These are phyloP conservation scores for Ondatra zibethicus DNA, from an alignment of 2,113 vertebrate genomes.

Conservation along the genomic window DNA sequence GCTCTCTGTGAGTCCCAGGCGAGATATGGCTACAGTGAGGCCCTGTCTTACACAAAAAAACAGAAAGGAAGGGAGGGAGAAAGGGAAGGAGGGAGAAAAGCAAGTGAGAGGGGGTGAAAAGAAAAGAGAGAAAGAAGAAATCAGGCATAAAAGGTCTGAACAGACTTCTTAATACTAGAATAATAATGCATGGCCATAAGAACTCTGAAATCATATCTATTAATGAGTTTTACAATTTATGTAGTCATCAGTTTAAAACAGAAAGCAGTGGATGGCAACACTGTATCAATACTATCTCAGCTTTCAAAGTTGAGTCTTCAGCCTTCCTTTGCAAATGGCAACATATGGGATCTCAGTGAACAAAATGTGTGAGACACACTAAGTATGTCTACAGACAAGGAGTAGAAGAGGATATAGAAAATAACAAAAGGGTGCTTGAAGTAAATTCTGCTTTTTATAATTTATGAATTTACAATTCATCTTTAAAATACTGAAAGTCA, in stretches of 20 bases:
- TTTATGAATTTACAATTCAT: neutral
- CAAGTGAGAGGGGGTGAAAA: neutral
- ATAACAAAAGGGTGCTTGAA: neutral
- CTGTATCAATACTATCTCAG: neutral
- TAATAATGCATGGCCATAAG: neutral
- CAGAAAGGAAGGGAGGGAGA: fast-evolving
- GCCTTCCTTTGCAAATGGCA: slow-evolving; percentile 2
- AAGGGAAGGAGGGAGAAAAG: too few species aligned
- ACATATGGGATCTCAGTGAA: neutral
- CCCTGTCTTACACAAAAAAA: neutral
- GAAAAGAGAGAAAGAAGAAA: neutral
- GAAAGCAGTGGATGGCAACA: neutral
- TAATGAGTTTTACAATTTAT: neutral
- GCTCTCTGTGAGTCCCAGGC: neutral
- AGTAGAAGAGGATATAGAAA: neutral
- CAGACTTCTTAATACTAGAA: neutral
- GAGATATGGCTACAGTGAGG: neutral
- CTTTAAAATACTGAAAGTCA: slow-evolving; percentile 57
- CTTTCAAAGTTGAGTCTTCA: neutral
- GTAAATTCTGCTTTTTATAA: too few species aligned
- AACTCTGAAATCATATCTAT: neutral
- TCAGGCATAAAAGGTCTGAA: neutral
- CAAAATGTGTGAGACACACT: slow-evolving; percentile 34
- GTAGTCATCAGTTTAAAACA: slow-evolving; percentile 9
- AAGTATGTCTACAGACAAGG: neutral